Evolutionary conservation across 2,113 vertebrate genomes (phyloP).

Genomic region (Lethenteron reissneri): DNA sequence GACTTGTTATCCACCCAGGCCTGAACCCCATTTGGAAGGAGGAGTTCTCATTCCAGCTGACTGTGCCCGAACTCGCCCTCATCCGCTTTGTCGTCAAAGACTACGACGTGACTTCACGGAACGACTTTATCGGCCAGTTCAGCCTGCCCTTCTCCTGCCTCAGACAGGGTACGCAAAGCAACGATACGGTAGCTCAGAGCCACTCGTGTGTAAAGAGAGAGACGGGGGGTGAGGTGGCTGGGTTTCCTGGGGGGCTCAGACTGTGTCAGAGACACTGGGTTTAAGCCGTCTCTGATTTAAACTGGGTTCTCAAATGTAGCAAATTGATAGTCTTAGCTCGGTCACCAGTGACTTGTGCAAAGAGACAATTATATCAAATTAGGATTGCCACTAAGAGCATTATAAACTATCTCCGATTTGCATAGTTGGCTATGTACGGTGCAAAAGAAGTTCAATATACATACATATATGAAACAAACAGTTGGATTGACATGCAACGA

Average conservation of each 20-base stretch:
- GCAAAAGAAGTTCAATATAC: no score
- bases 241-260: background rate
- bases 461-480: no score
- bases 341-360: background rate
- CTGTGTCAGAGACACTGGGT: background rate
- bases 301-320: background rate
- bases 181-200: no score
- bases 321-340: background rate
- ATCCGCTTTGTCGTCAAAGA: conserved; percentile 68
- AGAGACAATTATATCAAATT: no score
- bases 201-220: background rate
- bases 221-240: no score
- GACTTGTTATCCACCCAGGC: conserved; percentile 26
- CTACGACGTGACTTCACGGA: conserved; percentile 43
- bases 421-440: no score
- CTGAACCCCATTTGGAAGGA: conserved; percentile 69
- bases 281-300: background rate
- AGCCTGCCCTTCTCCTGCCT: conserved; percentile 52
- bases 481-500: no score
- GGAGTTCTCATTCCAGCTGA: conserved; percentile 36
- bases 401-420: no score
- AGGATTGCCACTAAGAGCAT: no score
- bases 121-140: conserved; percentile 60
- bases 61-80: conserved; percentile 46
- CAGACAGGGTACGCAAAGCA: conserved; percentile 41